Evolutionary conservation across 2,888 invertebrate species (phyloP).

Genomic region (Elmis aenea): DNA sequence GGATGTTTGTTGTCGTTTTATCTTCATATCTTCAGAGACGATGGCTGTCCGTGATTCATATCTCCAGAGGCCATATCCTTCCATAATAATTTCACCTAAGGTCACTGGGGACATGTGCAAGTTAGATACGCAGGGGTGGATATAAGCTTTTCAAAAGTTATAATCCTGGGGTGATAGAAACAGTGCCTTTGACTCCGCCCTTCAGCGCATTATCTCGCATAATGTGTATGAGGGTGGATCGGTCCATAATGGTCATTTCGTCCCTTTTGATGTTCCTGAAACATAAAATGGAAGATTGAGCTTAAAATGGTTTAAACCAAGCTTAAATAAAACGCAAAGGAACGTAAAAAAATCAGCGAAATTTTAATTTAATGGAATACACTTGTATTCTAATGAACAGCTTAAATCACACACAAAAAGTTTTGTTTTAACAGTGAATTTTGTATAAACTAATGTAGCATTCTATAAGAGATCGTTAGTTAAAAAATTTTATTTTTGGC

Average conservation of each 20-base stretch:
- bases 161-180: slow-evolving; percentile 20
- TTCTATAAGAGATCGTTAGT: too few species aligned
- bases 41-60: slow-evolving; percentile 24
- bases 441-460: too few species aligned
- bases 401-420: too few species aligned
- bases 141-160: slow-evolving; percentile 18
- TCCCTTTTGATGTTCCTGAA: slow-evolving; percentile 10
- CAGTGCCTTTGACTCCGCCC: slow-evolving; percentile 17
- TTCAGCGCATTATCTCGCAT: slow-evolving; percentile 15
- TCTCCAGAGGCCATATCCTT: slow-evolving; percentile 19
- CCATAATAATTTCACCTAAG: slow-evolving; percentile 15
- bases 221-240: slow-evolving; percentile 14
- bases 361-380: too few species aligned
- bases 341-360: too few species aligned
- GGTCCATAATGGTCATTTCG: slow-evolving; percentile 20
- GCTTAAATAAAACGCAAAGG: too few species aligned
- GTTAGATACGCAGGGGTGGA: slow-evolving; percentile 18
- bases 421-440: too few species aligned
- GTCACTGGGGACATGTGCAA: slow-evolving; percentile 17
- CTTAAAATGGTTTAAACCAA: too few species aligned
- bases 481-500: too few species aligned
- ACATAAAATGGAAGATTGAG: slow-evolving; percentile 16
- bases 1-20: too few species aligned
- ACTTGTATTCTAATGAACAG: too few species aligned
- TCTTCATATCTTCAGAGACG: slow-evolving; percentile 14